phyloP scores from a whole-genome alignment of 2,797 vertebrate genomes.

The Lerista edwardsae region DNA sequence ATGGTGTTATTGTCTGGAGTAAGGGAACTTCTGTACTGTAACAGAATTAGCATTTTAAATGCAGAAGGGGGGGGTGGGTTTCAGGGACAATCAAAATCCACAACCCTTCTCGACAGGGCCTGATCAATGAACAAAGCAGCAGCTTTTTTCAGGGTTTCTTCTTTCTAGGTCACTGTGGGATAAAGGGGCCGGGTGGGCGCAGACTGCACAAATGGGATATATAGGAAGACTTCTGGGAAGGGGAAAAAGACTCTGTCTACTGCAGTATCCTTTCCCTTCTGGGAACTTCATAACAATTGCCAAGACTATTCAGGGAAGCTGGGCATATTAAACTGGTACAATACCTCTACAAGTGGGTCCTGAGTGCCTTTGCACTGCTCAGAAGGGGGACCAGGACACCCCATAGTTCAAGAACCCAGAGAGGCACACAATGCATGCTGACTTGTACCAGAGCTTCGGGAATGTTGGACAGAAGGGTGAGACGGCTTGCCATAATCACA shows the following conservation, averaged over 20 bases:
- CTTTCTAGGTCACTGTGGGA: too few species aligned
- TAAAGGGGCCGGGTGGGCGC: too few species aligned
- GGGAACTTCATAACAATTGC: not conserved
- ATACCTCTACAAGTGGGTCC: not conserved
- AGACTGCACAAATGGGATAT: not conserved
- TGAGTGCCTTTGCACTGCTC: not conserved
- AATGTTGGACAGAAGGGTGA: not conserved
- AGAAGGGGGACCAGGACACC: not conserved
- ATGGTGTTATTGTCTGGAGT: too few species aligned
- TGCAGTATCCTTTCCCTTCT: not conserved
- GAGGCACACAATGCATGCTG: not conserved
- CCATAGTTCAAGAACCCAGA: not conserved
- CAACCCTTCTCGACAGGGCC: too few species aligned
- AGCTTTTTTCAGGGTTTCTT: too few species aligned
- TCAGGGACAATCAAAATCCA: too few species aligned
- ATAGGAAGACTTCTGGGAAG: not conserved
- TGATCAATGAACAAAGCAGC: too few species aligned
- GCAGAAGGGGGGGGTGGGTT: too few species aligned
- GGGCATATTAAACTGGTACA: not conserved
- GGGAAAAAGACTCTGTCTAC: not conserved
- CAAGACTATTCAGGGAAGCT: not conserved
- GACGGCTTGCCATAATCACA: not conserved
- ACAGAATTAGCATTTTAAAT: too few species aligned
- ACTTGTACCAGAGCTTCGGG: not conserved
- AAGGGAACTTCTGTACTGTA: too few species aligned